Conservation (phyloP, 2,888 invertebrate genomes). For the Megalurothrips usitatus region DNA sequence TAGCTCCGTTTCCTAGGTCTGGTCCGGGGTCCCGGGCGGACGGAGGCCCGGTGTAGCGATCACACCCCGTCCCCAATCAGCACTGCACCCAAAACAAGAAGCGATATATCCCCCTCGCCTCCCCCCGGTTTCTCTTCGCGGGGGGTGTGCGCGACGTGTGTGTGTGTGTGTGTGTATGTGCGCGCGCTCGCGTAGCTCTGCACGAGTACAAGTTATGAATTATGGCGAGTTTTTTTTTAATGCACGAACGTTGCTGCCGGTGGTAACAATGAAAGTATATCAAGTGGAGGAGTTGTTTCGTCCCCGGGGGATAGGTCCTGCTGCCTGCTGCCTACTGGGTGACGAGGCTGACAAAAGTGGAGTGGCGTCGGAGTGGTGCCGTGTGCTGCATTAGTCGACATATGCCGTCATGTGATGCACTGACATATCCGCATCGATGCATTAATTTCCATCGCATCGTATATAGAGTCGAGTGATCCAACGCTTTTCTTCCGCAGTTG, state of each 20-base stretch:
- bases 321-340: too few species aligned
- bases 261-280: slow-evolving; percentile 14
- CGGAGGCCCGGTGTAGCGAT: neutral
- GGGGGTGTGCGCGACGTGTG: neutral
- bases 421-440: too few species aligned
- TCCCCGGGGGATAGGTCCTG: slow-evolving; percentile 8
- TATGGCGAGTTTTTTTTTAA: slow-evolving; percentile 21
- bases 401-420: too few species aligned
- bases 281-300: slow-evolving; percentile 8
- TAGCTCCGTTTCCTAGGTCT: too few species aligned
- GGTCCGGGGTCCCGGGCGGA: too few species aligned
- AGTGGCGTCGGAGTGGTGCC: too few species aligned
- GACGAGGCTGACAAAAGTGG: too few species aligned
- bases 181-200: neutral
- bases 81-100: slow-evolving; percentile 15
- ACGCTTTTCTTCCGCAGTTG: too few species aligned
- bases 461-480: too few species aligned
- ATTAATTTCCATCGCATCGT: too few species aligned
- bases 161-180: too few species aligned
- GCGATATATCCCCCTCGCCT: neutral
- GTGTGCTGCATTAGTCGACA: too few species aligned
- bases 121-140: neutral
- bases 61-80: neutral
- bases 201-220: slow-evolving; percentile 10
- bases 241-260: neutral